Evolutionary conservation across 2,113 vertebrate genomes (phyloP), one percentile per base, ranked within the genome.

Genomic region (Channa maculata): DNA sequence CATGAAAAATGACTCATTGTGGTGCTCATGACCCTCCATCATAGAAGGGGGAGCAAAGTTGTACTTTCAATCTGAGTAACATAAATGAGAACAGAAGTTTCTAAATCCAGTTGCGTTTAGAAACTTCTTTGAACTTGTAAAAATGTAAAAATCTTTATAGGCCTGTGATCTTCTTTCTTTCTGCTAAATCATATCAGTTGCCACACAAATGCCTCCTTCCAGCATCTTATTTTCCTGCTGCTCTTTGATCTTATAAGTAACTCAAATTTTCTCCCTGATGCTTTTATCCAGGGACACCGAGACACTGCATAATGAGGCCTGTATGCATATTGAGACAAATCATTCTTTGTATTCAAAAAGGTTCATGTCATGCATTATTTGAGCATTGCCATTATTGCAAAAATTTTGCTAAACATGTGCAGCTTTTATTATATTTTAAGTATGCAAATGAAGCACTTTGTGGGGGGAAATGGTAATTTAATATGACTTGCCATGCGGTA

Each of bases 181-280:
- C 54, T 71, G 54, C 46, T 36, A 65, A 81, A 79, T 72, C 55
- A 84, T 83, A 77, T 83, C 68, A 82, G 58, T 62, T 50, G 50
- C 39, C 70, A 73, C 65, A 67, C 33, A 64, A 34, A 44, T 45
- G 46, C 66, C 10, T 62, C 52, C 66, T 53, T 44, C 43, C 48
- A 51, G 52, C 74, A 72, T 61, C 71, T 48, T 79, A 60, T 83
- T 85, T 88, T 65, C 33, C 74, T 41, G 59, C 68, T 79, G 37
- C 63, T 88, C 79, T 91, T 89, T 91, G 80, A 88, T 86, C 78
- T 83, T 36, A 44, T 36, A 77, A 63, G 39, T 33, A 37, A 64
- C 50, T 61, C 43, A 41, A 59, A 34, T 53, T 71, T 52, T 83
- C 60, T 52, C 58, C 55, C n/a, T 75, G 39, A 60, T 79, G 52